Evolutionary conservation across 2,888 invertebrate species (phyloP).

Genomic region (Spisula subtruncata): DNA sequence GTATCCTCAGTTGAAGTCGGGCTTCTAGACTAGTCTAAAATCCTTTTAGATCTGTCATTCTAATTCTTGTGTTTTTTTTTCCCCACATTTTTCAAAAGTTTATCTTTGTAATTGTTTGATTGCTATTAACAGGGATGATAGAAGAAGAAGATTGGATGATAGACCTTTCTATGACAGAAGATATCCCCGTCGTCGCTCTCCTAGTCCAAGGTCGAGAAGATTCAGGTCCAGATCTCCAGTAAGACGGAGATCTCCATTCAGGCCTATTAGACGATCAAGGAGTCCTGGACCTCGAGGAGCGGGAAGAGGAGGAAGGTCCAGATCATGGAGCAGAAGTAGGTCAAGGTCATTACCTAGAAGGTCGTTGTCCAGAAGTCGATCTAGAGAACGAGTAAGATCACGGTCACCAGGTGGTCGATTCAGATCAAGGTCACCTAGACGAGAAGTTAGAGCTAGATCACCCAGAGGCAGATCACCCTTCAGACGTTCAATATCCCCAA

Average conservation of each 20-base stretch:
- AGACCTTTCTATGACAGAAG: slow-evolving; percentile 72
- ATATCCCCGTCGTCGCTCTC: slow-evolving; percentile 65
- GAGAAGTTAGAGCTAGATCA: slow-evolving; percentile 67
- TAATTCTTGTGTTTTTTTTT: too few species aligned
- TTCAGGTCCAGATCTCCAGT: slow-evolving; percentile 76
- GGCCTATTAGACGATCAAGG: slow-evolving; percentile 75
- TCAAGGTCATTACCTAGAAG: slow-evolving; percentile 66
- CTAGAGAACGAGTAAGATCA: slow-evolving; percentile 61
- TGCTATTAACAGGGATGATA: slow-evolving; percentile 65
- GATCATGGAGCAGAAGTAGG: slow-evolving; percentile 72
- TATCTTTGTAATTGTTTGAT: neutral
- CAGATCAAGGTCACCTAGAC: slow-evolving; percentile 71
- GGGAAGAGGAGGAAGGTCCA: slow-evolving; percentile 71
- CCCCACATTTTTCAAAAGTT: too few species aligned
- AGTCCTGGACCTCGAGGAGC: slow-evolving; percentile 85
- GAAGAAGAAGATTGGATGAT: slow-evolving; percentile 73
- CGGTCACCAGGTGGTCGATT: slow-evolving; percentile 50
- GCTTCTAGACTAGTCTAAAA: too few species aligned
- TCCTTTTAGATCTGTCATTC: too few species aligned
- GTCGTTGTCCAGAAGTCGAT: slow-evolving; percentile 55
- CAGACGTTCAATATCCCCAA: slow-evolving; percentile 69
- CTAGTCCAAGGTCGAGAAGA: slow-evolving; percentile 67
- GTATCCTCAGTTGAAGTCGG: too few species aligned
- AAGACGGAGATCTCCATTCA: slow-evolving; percentile 70
- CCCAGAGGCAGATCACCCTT: slow-evolving; percentile 70